Evolutionary conservation across 2,797 vertebrate species (phyloP).

Genomic region (Thalassophryne amazonica): DNA sequence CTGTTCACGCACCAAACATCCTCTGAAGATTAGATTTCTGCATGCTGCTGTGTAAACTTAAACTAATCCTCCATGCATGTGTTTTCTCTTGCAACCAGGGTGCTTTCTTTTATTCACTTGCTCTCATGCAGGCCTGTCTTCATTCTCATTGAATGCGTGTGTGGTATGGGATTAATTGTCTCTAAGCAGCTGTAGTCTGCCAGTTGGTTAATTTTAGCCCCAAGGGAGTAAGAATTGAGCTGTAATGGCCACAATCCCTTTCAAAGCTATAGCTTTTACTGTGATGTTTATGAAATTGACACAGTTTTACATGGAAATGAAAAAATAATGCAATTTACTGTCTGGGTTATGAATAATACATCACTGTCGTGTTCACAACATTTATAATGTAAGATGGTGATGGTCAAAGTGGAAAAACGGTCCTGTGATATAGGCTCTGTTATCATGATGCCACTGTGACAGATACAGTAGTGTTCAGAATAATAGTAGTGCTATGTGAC

Average conservation of each 20-base stretch:
- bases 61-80: constrained; percentile 42
- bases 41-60: constrained; percentile 18
- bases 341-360: no score
- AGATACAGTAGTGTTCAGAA: no score
- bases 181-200: constrained; percentile 25
- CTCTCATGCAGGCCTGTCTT: constrained; percentile 2
- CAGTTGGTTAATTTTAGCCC: constrained; percentile 44
- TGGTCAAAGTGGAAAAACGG: no score
- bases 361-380: no score
- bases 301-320: background rate
- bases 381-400: no score
- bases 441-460: no score
- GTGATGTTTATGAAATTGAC: background rate
- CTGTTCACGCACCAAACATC: background rate
- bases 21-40: constrained; percentile 20
- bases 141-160: constrained; percentile 41
- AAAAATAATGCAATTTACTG: no score
- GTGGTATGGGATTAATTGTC: constrained; percentile 34
- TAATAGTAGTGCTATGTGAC: no score
- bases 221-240: background rate
- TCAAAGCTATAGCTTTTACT: background rate
- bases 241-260: background rate
- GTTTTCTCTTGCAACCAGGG: constrained; percentile 3
- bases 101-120: constrained; percentile 16
- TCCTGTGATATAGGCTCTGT: no score